Evolutionary conservation across 2,888 invertebrate genomes (phyloP).

Genomic region (Nemurella pictetii): DNA sequence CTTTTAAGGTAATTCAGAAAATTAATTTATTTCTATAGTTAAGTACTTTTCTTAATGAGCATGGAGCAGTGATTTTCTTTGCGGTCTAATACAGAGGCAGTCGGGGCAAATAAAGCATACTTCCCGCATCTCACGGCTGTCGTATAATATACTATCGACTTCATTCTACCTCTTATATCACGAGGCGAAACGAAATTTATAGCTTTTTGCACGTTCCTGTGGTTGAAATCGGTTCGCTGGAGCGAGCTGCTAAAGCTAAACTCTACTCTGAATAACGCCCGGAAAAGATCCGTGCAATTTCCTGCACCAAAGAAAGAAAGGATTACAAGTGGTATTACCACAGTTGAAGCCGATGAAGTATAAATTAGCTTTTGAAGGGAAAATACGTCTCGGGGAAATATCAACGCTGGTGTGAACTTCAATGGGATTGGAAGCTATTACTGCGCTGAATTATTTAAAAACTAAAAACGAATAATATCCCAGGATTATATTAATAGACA

Average conservation of each 20-base stretch:
- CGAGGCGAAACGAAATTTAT: constrained; percentile 25
- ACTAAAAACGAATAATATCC: not conserved
- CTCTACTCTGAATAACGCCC: constrained; percentile 10
- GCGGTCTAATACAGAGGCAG: not conserved
- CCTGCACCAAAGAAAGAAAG: constrained; percentile 2
- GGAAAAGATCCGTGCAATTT: constrained; percentile 21
- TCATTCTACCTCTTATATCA: constrained; percentile 22
- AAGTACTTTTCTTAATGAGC: not conserved
- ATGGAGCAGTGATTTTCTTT: constrained; percentile 1
- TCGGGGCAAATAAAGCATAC: not conserved
- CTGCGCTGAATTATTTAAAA: not conserved
- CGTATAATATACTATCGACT: not conserved
- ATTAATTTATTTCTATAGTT: not conserved
- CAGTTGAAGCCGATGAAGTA: not conserved
- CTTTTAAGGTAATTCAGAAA: not conserved
- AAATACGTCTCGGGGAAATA: not conserved
- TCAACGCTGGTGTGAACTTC: not conserved
- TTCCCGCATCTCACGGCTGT: not conserved
- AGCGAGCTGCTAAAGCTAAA: constrained; percentile 6
- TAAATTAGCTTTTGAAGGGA: not conserved
- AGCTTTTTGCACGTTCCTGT: constrained; percentile 14
- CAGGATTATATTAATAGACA: not conserved
- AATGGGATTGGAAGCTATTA: not conserved
- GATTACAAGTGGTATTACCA: not conserved
- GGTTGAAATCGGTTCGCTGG: constrained; percentile 3